Evolutionary conservation across 2,797 vertebrate species (phyloP).

Genomic region (Caiman crocodilus): DNA sequence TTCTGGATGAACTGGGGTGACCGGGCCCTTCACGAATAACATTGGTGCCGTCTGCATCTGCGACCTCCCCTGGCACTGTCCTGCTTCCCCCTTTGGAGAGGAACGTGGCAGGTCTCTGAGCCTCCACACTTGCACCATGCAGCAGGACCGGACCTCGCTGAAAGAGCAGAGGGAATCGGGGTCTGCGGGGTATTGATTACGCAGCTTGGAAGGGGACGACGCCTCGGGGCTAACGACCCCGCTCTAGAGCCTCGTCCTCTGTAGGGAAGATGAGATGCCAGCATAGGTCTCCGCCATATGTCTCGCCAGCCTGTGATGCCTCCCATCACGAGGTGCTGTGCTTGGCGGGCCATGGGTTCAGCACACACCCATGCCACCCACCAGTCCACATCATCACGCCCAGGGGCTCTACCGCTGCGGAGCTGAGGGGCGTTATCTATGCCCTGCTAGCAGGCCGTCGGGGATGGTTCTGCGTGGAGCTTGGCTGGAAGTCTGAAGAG

Average conservation of each 20-base stretch:
- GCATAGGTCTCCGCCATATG: background rate
- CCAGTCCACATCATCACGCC: too few species aligned
- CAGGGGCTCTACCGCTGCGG: too few species aligned
- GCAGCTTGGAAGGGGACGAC: background rate
- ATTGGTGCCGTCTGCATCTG: background rate
- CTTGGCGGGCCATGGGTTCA: background rate
- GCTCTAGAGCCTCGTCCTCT: too few species aligned
- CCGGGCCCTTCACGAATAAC: background rate
- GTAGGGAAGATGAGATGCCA: background rate
- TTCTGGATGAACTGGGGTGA: background rate
- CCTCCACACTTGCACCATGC: background rate
- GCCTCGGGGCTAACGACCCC: too few species aligned
- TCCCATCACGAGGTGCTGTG: background rate
- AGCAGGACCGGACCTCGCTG: background rate
- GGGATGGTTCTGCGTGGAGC: too few species aligned
- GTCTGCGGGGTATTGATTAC: background rate
- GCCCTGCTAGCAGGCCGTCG: too few species aligned
- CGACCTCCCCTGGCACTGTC: background rate
- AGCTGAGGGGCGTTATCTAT: too few species aligned
- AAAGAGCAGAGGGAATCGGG: background rate
- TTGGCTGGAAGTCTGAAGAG: too few species aligned
- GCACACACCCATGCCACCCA: too few species aligned
- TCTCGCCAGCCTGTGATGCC: background rate
- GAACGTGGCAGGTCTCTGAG: background rate
- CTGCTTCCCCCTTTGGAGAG: background rate